Evolutionary conservation across 2,888 invertebrate genomes (phyloP), one percentile per base, ranked within the genome.

Genomic region (Rotaria socialis): DNA sequence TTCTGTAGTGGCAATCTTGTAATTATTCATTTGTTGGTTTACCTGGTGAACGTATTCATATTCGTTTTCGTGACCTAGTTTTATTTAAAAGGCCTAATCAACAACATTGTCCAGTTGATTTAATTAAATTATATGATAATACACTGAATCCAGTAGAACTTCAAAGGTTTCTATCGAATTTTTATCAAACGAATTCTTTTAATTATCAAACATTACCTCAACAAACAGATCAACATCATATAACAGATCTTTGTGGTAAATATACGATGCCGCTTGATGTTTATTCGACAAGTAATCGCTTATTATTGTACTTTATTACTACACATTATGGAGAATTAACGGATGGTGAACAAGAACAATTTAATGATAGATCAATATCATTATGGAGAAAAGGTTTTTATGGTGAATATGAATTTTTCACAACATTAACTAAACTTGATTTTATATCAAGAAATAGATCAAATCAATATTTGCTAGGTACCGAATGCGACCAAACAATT

Each of bases 21-120:
- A 80, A 80, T 80, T 80, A 80, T 80, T 80, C 80, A 80, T 80
- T 80, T 80, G n/a, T 80, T 80, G 47, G 80, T 47, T n/a, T 24
- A 47, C n/a, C 43, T 10, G 47, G n/a, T 80, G 80, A 80, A 47
- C 80, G 80, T 80, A n/a, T 80, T 80, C 80, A 80, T 80, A 47
- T 80, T 24, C 43, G 80, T 47, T 80, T 80, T 80, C 43, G 47
- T 47, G 80, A 80, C n/a, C 47, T 80, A 80, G 35, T 80, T 14
- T 47, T 80, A 24, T 80, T 47, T 80, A 80, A 80, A 80, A 80
- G 47, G n/a, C 47, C 47, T 24, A n/a, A 47, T 80, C n/a, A 47
- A 14, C 80, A 80, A 43, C 80, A 80, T 80, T 80, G 80, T 47
- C 47, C 80, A 24, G 41, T 80, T 47, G 80, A 80, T 47, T n/a